phyloP scores from a whole-genome alignment of 1,140 invertebrate genomes.

The Meteorus sp. region DNA sequence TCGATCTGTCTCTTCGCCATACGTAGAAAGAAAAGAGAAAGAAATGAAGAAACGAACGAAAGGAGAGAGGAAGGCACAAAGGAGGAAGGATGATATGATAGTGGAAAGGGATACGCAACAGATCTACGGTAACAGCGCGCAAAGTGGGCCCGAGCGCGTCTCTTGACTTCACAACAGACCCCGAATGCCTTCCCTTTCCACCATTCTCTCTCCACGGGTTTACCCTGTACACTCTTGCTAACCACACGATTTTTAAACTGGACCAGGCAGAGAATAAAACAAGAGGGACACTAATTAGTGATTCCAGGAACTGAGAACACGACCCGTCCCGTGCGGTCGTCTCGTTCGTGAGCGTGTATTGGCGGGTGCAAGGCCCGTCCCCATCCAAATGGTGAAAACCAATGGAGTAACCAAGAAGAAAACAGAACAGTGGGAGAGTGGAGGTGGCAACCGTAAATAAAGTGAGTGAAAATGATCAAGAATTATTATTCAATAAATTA shows the following conservation, averaged over 20 bases:
- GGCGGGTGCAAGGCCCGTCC: not conserved
- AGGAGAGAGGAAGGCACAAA: conserved; percentile 1
- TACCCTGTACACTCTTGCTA: conserved; percentile 14
- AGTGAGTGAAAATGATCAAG: conserved; percentile 4
- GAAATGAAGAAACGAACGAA: conserved; percentile 10
- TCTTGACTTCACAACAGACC: conserved; percentile 1
- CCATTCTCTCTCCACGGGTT: not conserved
- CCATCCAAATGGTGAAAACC: not conserved
- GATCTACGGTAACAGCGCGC: no score
- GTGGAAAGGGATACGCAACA: no score
- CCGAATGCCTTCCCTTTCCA: not conserved
- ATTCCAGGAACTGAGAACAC: conserved; percentile 51
- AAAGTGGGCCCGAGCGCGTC: no score
- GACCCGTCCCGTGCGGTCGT: conserved; percentile 38
- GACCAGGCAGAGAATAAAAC: conserved; percentile 47
- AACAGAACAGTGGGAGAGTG: not conserved
- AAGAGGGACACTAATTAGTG: conserved; percentile 52
- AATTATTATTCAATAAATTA: no score
- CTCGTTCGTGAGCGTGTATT: conserved; percentile 27
- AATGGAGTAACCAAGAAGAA: not conserved
- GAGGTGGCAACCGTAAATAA: conserved; percentile 4
- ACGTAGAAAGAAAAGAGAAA: not conserved
- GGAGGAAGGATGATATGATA: no score
- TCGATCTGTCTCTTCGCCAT: conserved; percentile 41
- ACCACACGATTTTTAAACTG: conserved; percentile 46